Base-by-base conservation (phyloP, 2,888 invertebrate genomes). In the Automeris io region DNA sequence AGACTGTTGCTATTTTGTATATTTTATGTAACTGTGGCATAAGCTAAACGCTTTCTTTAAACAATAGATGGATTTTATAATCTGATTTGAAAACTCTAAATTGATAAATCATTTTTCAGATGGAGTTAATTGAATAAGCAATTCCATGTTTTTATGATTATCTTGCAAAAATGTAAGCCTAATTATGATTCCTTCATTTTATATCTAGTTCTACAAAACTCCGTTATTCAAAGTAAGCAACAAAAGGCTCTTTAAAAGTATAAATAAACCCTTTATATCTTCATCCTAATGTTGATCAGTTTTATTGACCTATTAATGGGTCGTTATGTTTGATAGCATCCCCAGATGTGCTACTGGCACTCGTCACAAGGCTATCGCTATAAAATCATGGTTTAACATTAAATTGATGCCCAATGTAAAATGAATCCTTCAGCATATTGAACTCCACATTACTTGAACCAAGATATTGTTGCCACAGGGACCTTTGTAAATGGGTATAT, bases 281-380 rank as follows among this genome's bases (percentile, higher is more conserved):
- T 16, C 16, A 29, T 29, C 8, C 7, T 16, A 29, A 29, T 29
- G 29, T 29, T 29, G 13, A 29, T n/a, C 13, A 8, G 16, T 29
- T 29, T 29, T 16, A 29, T 29, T 29, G 29, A 29, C 29, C 42
- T 37, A 48, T 54, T 57, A 47, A 54, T 41, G 33, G 23, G 4
- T 41, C 21, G 43, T 59, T 47, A 59, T 43, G 11, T 44, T 61
- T 61, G 26, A 63, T 51, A 34, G 49, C 49, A 39, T 37, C 45
- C 41, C 51, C 52, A 59, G 56, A 62, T 48, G 45, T 16, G 13
- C 29, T 16, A 29, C 29, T 23, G 11, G 32, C 47, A 43, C 41
- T 45, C 41, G 38, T 33, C 34, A 43, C 41, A 43, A 47, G 46
- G 25, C 23, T 40, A 43, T 43, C 35, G 40, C 39, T 45, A 50